Evolutionary conservation across 1,140 invertebrate species (phyloP).

Genomic region (Rhizoglyphus robini): DNA sequence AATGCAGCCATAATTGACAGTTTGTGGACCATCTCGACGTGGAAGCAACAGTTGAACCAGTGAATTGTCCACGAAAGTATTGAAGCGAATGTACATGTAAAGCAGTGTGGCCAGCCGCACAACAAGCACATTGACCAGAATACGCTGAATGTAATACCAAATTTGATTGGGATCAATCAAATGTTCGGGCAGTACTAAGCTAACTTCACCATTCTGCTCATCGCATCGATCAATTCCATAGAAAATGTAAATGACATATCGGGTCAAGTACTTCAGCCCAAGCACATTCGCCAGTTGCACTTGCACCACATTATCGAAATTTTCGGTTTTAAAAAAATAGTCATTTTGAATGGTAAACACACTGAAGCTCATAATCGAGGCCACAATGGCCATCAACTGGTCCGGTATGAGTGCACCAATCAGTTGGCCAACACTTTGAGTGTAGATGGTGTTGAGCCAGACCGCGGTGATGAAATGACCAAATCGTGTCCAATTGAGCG

Average conservation of each 20-base stretch:
- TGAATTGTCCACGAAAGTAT: background rate
- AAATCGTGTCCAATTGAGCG: background rate
- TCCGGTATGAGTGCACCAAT: background rate
- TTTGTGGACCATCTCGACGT: background rate
- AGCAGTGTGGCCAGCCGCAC: background rate
- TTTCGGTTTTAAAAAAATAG: background rate
- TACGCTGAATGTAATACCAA: background rate
- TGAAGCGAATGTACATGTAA: background rate
- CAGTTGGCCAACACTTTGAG: background rate
- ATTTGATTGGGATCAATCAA: background rate
- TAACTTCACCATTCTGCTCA: background rate
- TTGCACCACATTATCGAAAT: too few relatives aligned
- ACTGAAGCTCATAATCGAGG: background rate
- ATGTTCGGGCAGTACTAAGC: background rate
- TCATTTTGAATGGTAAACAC: too few relatives aligned
- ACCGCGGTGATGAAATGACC: background rate
- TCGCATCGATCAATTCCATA: background rate
- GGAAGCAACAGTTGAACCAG: background rate
- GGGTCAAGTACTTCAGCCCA: background rate
- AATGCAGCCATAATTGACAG: too few relatives aligned
- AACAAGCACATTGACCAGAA: background rate
- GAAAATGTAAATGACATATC: background rate
- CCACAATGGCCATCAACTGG: background rate
- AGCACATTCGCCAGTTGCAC: background rate
- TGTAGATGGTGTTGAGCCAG: background rate